Percentiles rank a stretch among this genome's conserved stretches.
Evolutionary conservation across 2,797 vertebrate species (phyloP).

Genomic region (Notoglanidium macrostoma): DNA sequence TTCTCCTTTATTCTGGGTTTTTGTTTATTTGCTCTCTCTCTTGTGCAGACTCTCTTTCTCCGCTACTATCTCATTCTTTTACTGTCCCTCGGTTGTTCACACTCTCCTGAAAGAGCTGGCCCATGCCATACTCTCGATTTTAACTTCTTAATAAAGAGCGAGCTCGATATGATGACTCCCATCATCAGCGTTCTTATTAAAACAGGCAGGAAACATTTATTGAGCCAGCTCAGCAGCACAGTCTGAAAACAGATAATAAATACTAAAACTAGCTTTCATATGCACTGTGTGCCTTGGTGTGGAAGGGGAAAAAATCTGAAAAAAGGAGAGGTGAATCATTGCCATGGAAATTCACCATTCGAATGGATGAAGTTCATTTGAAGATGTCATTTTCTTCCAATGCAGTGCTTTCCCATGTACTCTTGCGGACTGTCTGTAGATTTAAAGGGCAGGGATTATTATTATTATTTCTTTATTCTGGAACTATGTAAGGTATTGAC

Average conservation of each 20-base stretch:
- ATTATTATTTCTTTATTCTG: conserved; percentile 37
- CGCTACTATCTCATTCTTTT: not conserved
- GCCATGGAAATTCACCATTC: conserved; percentile 23
- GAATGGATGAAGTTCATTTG: not conserved
- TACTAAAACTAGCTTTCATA: conserved; percentile 45
- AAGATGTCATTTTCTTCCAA: conserved; percentile 6
- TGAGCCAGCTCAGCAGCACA: conserved; percentile 37
- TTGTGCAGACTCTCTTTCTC: not conserved
- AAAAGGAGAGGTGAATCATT: conserved; percentile 1
- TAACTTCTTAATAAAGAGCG: conserved; percentile 47
- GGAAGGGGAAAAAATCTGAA: not conserved
- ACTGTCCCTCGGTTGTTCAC: not conserved
- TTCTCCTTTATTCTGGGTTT: conserved; percentile 26
- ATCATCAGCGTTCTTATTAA: conserved; percentile 48
- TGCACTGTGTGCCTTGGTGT: conserved; percentile 36
- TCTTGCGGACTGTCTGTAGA: conserved; percentile 24
- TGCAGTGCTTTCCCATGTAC: not conserved
- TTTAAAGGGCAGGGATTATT: conserved; percentile 28
- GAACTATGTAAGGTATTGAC: conserved; percentile 35
- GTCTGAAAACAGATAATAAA: conserved; percentile 41
- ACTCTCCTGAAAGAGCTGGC: conserved; percentile 25
- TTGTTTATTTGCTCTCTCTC: conserved; percentile 20
- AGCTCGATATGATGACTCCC: conserved; percentile 7
- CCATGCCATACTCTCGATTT: conserved; percentile 16
- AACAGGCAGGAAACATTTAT: conserved; percentile 45